phyloP scores from a whole-genome alignment of 2,888 invertebrate genomes.

The Lasioglossum vierecki region DNA sequence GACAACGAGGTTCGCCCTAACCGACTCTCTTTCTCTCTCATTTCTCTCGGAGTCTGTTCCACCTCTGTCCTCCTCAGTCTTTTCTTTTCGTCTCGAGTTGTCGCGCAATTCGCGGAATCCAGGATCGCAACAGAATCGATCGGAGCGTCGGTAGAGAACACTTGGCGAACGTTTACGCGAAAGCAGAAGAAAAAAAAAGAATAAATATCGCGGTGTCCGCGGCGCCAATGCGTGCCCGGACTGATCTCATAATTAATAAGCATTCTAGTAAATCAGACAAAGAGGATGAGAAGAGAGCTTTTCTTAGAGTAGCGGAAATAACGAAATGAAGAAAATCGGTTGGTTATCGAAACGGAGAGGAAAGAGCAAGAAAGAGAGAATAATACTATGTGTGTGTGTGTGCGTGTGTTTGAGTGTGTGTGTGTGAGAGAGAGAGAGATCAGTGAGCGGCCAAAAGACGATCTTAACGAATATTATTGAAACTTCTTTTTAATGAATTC shows the following conservation, averaged over 20 bases:
- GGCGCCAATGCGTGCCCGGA: constrained; percentile 39
- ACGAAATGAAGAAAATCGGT: neutral
- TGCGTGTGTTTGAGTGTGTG: neutral
- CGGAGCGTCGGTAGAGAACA: constrained; percentile 24
- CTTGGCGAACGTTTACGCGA: constrained; percentile 9
- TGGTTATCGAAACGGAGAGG: neutral
- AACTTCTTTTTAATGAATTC: constrained; percentile 8
- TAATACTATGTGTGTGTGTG: neutral
- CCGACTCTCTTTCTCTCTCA: neutral
- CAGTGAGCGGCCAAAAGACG: neutral
- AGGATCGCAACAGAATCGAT: constrained; percentile 28
- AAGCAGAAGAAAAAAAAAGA: neutral
- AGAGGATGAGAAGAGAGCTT: neutral
- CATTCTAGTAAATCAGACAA: constrained; percentile 49
- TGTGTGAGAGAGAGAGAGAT: neutral
- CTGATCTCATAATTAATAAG: constrained; percentile 69
- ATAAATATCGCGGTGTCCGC: constrained; percentile 45
- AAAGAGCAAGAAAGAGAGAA: neutral
- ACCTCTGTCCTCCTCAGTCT: constrained; percentile 3
- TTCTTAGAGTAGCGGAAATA: neutral
- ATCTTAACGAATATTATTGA: neutral
- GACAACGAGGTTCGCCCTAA: too few relatives aligned
- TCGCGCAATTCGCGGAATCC: neutral
- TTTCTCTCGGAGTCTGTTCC: constrained; percentile 11
- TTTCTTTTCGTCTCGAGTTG: neutral